Evolutionary conservation across 2,888 invertebrate genomes (phyloP).

Genomic region (Sinelater perroti): DNA sequence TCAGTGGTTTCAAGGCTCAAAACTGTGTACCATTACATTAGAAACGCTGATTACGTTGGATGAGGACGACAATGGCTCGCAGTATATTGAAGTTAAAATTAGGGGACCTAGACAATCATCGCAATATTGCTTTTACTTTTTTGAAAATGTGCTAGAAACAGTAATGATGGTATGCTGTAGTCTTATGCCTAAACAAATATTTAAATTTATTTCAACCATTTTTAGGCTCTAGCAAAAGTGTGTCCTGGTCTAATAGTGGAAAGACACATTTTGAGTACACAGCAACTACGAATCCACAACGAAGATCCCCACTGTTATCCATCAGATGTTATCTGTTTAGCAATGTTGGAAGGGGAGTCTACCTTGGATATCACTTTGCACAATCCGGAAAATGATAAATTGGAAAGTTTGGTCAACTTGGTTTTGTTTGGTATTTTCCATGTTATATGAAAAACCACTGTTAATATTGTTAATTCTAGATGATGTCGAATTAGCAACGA

Average conservation of each 20-base stretch:
- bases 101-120: conserved; percentile 68
- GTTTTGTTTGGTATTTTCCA: conserved; percentile 64
- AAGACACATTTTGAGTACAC: conserved; percentile 71
- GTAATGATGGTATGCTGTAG: conserved; percentile 65
- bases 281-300: conserved; percentile 63
- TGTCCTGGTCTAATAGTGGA: conserved; percentile 75
- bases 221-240: conserved; percentile 67
- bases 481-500: conserved; percentile 53
- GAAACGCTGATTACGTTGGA: conserved; percentile 74
- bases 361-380: conserved; percentile 59
- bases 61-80: conserved; percentile 59
- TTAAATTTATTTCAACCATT: conserved; percentile 15
- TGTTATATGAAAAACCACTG: not conserved
- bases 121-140: conserved; percentile 71
- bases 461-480: too few species aligned
- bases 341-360: conserved; percentile 59
- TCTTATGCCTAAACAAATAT: not conserved
- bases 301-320: conserved; percentile 57
- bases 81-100: conserved; percentile 72
- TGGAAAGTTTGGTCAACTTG: conserved; percentile 67
- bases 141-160: conserved; percentile 72
- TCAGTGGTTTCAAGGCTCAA: conserved; percentile 78
- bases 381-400: conserved; percentile 62
- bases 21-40: conserved; percentile 72
- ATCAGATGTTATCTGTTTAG: conserved; percentile 56